Conservation (phyloP, 2,797 vertebrate species). For the Pseudomugil gertrudae region DNA sequence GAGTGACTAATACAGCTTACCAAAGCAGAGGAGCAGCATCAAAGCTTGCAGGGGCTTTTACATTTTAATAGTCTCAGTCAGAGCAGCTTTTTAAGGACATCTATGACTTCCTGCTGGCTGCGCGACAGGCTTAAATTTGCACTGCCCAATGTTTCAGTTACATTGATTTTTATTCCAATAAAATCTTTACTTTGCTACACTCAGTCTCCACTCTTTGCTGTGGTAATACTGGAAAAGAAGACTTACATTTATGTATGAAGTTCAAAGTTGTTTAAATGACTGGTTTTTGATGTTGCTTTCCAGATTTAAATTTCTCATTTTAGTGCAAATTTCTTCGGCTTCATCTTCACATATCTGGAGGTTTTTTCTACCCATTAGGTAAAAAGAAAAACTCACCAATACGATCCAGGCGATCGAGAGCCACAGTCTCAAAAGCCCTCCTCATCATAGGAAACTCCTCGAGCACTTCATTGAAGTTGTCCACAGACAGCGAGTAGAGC, state of each 20-base stretch:
- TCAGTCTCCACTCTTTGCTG: background rate
- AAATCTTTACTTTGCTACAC: background rate
- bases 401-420: slow-evolving; percentile 93
- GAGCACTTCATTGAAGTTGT: slow-evolving; percentile 97
- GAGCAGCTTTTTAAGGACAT: background rate
- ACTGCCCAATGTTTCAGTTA: background rate
- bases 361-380: background rate
- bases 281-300: too few species aligned
- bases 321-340: background rate
- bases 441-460: slow-evolving; percentile 99
- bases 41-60: background rate
- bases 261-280: background rate
- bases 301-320: too few species aligned
- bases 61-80: too few species aligned
- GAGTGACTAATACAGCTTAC: background rate
- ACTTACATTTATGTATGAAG: background rate
- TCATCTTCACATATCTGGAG: background rate
- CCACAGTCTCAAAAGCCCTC: slow-evolving; percentile 96
- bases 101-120: background rate
- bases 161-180: background rate
- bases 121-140: background rate
- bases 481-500: slow-evolving; percentile 95
- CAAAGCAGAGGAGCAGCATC: background rate
- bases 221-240: background rate
- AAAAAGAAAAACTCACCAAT: slow-evolving; percentile 87